Evolutionary conservation across 2,113 vertebrate genomes (phyloP).

Genomic region (Scalopus aquaticus): DNA sequence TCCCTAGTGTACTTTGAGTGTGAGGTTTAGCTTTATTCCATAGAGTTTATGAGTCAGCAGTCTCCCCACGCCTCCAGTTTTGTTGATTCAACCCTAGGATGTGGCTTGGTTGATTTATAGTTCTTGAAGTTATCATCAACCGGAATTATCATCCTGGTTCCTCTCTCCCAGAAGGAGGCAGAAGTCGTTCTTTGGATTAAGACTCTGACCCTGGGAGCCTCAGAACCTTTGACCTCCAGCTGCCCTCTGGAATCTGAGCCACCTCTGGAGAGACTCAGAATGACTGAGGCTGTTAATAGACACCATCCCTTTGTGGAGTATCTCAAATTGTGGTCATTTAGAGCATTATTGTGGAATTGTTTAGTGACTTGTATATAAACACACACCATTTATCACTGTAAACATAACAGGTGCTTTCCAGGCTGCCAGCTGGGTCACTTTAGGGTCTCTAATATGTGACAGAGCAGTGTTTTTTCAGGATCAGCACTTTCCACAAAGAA

Average conservation of each 20-base stretch:
- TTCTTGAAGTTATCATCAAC: not conserved
- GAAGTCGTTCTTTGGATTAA: not conserved
- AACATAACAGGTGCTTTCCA: slow-evolving; percentile 51
- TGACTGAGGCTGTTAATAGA: slow-evolving; percentile 10
- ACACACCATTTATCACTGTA: slow-evolving; percentile 29
- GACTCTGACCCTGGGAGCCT: slow-evolving; percentile 13
- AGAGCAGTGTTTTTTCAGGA: slow-evolving; percentile 7
- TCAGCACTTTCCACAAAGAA: not conserved
- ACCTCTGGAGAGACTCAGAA: slow-evolving; percentile 57
- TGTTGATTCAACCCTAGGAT: not conserved
- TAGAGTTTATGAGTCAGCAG: not conserved
- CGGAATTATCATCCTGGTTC: not conserved
- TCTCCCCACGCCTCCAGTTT: not conserved
- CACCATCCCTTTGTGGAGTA: not conserved
- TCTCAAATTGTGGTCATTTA: slow-evolving; percentile 45
- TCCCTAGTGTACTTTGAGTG: not conserved
- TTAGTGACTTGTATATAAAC: slow-evolving; percentile 47
- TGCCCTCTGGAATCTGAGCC: slow-evolving; percentile 5
- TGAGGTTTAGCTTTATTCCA: not conserved
- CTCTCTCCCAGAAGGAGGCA: slow-evolving; percentile 1
- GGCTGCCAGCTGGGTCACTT: not conserved
- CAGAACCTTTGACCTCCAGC: slow-evolving; percentile 54
- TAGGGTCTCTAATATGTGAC: not conserved
- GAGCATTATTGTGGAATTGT: slow-evolving; percentile 22
- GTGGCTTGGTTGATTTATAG: not conserved